phyloP scores from a whole-genome alignment of 2,113 vertebrate species.

The Morphnarchus princeps region DNA sequence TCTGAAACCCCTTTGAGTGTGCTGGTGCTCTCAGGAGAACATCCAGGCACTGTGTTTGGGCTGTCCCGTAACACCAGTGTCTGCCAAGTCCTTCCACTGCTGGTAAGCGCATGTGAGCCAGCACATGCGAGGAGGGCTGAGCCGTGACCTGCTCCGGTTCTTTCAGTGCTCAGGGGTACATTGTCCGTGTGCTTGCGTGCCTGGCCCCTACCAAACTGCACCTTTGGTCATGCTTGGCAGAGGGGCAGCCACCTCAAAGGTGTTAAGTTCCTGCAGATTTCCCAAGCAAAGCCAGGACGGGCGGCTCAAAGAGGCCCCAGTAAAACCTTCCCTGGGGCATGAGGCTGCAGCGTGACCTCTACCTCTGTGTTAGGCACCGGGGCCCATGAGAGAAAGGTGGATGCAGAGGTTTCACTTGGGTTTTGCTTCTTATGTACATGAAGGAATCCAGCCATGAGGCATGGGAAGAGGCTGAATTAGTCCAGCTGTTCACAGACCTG shows the following conservation, averaged over 20 bases:
- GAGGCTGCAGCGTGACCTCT: background rate
- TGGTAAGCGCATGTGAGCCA: background rate
- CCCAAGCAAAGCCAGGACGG: background rate
- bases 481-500: background rate
- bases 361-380: background rate
- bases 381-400: background rate
- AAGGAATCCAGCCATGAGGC: background rate
- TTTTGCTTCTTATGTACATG: background rate
- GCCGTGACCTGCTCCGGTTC: fast-evolving
- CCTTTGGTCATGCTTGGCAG: background rate
- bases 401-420: background rate
- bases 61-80: background rate
- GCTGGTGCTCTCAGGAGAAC: background rate
- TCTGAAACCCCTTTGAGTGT: background rate
- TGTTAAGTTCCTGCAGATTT: background rate
- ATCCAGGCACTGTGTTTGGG: background rate
- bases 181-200: fast-evolving
- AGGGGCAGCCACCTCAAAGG: background rate
- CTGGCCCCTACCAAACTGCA: background rate
- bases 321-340: background rate
- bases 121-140: fast-evolving
- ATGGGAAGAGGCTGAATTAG: background rate
- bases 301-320: background rate
- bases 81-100: background rate
- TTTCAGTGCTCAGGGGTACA: background rate